phyloP scores from a whole-genome alignment of 2,113 vertebrate genomes.

The Neolamprologus caudopunctatus region DNA sequence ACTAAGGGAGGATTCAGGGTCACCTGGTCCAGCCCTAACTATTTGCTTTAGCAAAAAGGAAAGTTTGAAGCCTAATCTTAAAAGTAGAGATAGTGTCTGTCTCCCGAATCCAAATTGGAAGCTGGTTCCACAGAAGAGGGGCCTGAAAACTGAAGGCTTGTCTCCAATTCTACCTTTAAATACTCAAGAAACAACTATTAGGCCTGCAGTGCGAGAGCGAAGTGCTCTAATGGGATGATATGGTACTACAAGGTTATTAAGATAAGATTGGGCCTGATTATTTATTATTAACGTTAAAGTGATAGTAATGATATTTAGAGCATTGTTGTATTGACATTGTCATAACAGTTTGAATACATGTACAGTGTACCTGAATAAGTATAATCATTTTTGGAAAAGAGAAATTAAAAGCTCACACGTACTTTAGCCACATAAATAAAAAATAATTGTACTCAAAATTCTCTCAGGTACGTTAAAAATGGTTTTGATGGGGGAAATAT shows the following conservation, averaged over 20 bases:
- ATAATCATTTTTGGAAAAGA: neutral
- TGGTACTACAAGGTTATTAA: accelerated
- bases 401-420: neutral
- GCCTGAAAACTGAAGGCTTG: neutral
- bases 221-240: neutral
- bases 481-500: accelerated
- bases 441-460: neutral
- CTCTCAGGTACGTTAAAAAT: neutral
- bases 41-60: neutral
- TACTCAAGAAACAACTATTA: neutral
- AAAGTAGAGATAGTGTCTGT: neutral
- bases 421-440: neutral
- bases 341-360: neutral
- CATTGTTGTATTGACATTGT: neutral
- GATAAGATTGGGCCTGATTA: neutral
- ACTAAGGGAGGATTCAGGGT: neutral
- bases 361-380: neutral
- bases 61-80: accelerated
- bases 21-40: accelerated
- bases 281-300: neutral
- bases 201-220: accelerated
- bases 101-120: accelerated
- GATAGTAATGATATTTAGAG: neutral
- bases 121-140: neutral
- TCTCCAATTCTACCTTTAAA: neutral